phyloP scores from a whole-genome alignment of 2,797 vertebrate genomes.

The Mastacembelus armatus region DNA sequence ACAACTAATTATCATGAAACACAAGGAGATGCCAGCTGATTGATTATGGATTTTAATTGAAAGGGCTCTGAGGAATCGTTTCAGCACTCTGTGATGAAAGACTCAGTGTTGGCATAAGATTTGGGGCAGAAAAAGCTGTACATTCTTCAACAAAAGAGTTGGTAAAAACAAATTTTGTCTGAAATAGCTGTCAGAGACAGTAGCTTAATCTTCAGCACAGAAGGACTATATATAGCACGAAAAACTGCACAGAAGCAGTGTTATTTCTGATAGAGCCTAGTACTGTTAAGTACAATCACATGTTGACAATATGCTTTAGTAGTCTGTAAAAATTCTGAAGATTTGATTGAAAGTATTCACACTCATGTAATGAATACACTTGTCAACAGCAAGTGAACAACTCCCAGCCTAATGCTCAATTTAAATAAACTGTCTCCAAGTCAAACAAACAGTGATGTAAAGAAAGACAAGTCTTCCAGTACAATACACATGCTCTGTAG shows the following conservation, averaged over 20 bases:
- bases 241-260: constrained; percentile 16
- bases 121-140: constrained; percentile 47
- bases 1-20: constrained; percentile 72
- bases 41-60: constrained; percentile 78
- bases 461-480: not conserved
- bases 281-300: constrained; percentile 44
- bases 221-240: constrained; percentile 21
- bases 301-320: constrained; percentile 15
- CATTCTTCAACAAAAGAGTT: constrained; percentile 49
- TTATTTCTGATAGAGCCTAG: constrained; percentile 22
- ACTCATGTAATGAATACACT: constrained; percentile 3
- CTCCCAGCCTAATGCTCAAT: not conserved
- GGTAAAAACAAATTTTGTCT: constrained; percentile 32
- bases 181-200: constrained; percentile 29
- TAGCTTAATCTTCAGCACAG: constrained; percentile 32
- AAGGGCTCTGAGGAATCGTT: constrained; percentile 70
- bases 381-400: constrained; percentile 19
- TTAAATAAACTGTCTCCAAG: constrained; percentile 14
- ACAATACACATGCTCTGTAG: constrained; percentile 1
- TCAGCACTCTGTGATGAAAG: constrained; percentile 65
- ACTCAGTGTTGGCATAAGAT: constrained; percentile 52
- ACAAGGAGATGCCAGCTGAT: constrained; percentile 73
- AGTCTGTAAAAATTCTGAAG: constrained; percentile 10
- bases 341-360: constrained; percentile 14
- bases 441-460: constrained; percentile 3